Evolutionary conservation across 1,140 invertebrate genomes (phyloP).

Genomic region (Trissolcus basalis): DNA sequence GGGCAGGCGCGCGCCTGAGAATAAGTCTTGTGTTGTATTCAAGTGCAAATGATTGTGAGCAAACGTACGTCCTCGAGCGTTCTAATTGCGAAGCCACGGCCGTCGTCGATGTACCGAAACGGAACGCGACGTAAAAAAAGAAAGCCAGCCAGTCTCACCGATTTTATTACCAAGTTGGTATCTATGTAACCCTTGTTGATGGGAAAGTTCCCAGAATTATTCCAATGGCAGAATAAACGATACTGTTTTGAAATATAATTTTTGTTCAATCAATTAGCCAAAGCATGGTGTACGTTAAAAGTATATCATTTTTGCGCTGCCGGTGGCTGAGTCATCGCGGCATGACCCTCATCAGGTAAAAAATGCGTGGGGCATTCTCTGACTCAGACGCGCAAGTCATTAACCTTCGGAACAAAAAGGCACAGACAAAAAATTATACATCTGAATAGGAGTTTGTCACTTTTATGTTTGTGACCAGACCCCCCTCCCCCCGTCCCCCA

Average conservation of each 20-base stretch:
- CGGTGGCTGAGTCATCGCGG: slow-evolving; percentile 24
- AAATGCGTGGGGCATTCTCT: slow-evolving; percentile 53
- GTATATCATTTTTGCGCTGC: not conserved
- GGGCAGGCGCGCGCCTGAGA: slow-evolving; percentile 39
- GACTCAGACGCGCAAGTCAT: slow-evolving; percentile 67
- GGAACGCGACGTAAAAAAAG: slow-evolving; percentile 51
- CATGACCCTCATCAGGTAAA: slow-evolving; percentile 51
- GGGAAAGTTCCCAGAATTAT: slow-evolving; percentile 40
- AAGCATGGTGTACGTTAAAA: too few relatives aligned
- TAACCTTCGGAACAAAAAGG: slow-evolving; percentile 60
- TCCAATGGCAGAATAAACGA: slow-evolving; percentile 3
- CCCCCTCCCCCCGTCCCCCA: too few relatives aligned
- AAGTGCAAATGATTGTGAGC: slow-evolving; percentile 69
- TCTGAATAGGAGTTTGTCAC: slow-evolving; percentile 38
- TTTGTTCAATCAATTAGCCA: too few relatives aligned
- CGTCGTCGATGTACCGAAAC: slow-evolving; percentile 51
- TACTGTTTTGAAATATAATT: too few relatives aligned
- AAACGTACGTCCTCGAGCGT: slow-evolving; percentile 63
- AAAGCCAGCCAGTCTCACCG: slow-evolving; percentile 11
- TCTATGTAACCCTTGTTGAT: slow-evolving; percentile 12
- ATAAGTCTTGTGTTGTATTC: slow-evolving; percentile 64
- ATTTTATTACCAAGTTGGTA: too few relatives aligned
- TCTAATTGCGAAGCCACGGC: slow-evolving; percentile 59
- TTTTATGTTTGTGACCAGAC: slow-evolving; percentile 12
- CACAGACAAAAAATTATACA: too few relatives aligned